Base-by-base conservation (phyloP, 2,113 vertebrate species). In the Saimiri boliviensis region DNA sequence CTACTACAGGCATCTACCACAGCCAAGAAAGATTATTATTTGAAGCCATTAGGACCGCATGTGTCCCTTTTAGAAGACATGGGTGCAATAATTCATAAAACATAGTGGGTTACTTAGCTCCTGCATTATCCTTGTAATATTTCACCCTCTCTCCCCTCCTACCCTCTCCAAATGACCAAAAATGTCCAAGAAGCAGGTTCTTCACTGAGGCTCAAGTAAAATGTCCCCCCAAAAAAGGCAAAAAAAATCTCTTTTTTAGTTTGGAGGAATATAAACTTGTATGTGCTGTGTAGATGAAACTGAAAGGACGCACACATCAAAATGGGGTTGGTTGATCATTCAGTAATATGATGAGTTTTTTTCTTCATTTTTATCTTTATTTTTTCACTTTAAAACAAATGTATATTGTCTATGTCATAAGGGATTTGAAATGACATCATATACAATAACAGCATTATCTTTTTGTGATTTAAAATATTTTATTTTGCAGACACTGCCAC, bases 301-400 rank as follows among this genome's bases (percentile, higher is more conserved):
- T 54, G 23, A 60, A 63, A 79, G n/a, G 30, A 54, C 60, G 40
- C 14, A 49, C 16, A 25, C 20, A 23, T 71, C 11, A 8, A 77
- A 93, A 71, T 45, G 40, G 3, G 82, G 37, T 60, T 11, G 21
- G 21, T 73, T 87, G 58, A 82, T 40, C 21, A 1, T 27, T 84
- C 20, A 63, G 5, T 7, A 83, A 2, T 93, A 86, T 83, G 68
- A n/a, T 25, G 27, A 8, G 13, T 23, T 93, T 94, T 94, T 86
- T 37, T 77, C 35, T 94, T 89, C 32, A 92, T 97, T 96, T 92
- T 95, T 84, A 58, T 52, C 14, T 91, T 87, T 56, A 45, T 88
- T 40, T 76, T 89, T 63, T 86, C 45, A 77, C 54, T 83, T 45
- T 52, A 89, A 95, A 91, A 91, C 4, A 91, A 83, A 11, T 13